Conservation (phyloP, 2,113 vertebrate species). For the Sturnira hondurensis region DNA sequence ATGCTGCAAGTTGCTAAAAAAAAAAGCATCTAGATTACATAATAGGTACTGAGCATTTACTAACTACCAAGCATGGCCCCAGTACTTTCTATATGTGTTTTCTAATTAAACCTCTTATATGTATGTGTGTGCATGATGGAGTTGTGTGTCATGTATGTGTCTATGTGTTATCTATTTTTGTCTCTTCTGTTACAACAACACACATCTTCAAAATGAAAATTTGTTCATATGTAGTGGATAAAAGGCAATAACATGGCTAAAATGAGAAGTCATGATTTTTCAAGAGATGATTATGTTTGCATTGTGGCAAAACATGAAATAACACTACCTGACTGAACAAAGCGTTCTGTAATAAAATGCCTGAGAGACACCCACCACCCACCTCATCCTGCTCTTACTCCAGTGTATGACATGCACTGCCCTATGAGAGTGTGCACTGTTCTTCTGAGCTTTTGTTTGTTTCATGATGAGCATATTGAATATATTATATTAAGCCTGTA, state of each 20-base stretch:
- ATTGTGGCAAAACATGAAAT: background rate
- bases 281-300: background rate
- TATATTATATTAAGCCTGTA: background rate
- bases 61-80: background rate
- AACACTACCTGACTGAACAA: background rate
- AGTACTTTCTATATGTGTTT: background rate
- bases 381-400: background rate
- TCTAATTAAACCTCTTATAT: background rate
- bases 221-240: background rate
- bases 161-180: background rate
- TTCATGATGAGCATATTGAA: background rate
- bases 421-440: background rate
- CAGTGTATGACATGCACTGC: background rate
- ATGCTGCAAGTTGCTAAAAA: background rate
- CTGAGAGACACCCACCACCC: background rate
- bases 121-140: background rate
- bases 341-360: background rate
- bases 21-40: background rate
- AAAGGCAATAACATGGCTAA: background rate
- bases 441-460: background rate
- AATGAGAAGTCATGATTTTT: conserved; percentile 7
- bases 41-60: background rate
- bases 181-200: background rate
- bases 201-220: background rate
- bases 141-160: background rate